phyloP scores from a whole-genome alignment of 2,797 vertebrate species.

The Sorex maritimensis region DNA sequence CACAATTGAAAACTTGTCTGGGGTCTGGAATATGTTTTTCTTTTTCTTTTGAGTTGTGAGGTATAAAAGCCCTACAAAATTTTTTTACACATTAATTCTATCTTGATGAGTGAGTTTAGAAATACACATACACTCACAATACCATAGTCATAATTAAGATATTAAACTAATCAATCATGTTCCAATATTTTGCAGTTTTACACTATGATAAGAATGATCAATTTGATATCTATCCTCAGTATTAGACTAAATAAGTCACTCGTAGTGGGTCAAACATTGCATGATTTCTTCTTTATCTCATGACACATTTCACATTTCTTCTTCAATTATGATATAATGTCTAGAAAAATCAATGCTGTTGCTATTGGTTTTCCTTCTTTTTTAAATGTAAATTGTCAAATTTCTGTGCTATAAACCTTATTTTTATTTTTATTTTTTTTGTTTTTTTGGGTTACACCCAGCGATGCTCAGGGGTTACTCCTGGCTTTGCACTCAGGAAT shows the following conservation, averaged over 20 bases:
- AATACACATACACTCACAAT: neutral
- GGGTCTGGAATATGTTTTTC: neutral
- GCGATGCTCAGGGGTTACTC: too few species aligned
- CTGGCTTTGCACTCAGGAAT: too few species aligned
- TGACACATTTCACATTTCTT: neutral
- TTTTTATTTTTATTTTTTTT: too few species aligned
- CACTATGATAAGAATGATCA: neutral
- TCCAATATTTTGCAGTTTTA: neutral
- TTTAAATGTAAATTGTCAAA: conserved; percentile 7
- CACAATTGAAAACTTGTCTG: neutral
- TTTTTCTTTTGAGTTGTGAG: neutral
- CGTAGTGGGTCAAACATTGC: neutral
- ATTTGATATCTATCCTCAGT: neutral
- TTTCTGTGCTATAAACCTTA: neutral
- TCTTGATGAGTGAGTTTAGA: neutral
- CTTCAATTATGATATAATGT: neutral
- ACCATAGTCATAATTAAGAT: neutral
- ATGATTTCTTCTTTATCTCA: neutral
- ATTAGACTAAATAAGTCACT: neutral
- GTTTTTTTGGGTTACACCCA: too few species aligned
- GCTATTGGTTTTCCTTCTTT: neutral
- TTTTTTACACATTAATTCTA: neutral
- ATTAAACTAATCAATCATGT: neutral
- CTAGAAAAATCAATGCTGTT: neutral
- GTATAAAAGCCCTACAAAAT: neutral